These are phyloP conservation scores for Paedocypris sp. DNA, from an alignment of 2,113 vertebrate genomes.

Conservation along the genomic window DNA sequence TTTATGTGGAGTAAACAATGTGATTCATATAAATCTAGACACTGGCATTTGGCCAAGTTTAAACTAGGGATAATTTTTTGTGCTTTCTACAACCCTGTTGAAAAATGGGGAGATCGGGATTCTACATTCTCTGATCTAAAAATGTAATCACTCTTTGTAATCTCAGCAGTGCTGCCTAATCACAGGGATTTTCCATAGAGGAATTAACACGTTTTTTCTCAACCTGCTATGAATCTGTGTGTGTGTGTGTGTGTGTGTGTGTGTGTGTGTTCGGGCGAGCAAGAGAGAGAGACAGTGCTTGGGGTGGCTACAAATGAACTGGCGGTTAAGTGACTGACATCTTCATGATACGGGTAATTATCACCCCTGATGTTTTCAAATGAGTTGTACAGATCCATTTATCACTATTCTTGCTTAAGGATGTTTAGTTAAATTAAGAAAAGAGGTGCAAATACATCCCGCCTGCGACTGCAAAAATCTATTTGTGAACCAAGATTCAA, in stretches of 20 bases:
- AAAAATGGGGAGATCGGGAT: constrained; percentile 17
- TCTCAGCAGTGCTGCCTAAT: constrained; percentile 49
- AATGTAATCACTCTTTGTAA: constrained; percentile 51
- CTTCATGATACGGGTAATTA: constrained; percentile 45
- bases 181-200: constrained; percentile 38
- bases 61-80: too few relatives aligned
- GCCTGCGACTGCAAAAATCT: not conserved
- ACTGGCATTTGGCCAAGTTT: too few relatives aligned
- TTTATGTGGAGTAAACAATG: too few relatives aligned
- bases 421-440: constrained; percentile 27
- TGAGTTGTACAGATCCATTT: constrained; percentile 26
- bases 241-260: constrained; percentile 12
- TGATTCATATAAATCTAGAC: too few relatives aligned
- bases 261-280: too few relatives aligned
- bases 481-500: not conserved
- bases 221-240: constrained; percentile 27
- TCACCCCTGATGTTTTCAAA: constrained; percentile 33
- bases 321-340: constrained; percentile 43
- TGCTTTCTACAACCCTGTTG: not conserved
- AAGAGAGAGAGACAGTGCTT: not conserved
- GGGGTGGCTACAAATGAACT: constrained; percentile 28
- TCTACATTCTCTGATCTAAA: constrained; percentile 39
- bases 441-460: not conserved
- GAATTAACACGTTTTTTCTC: constrained; percentile 47
- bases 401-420: constrained; percentile 22